Conservation (phyloP, 2,113 vertebrate species). For the Pedetes capensis region DNA sequence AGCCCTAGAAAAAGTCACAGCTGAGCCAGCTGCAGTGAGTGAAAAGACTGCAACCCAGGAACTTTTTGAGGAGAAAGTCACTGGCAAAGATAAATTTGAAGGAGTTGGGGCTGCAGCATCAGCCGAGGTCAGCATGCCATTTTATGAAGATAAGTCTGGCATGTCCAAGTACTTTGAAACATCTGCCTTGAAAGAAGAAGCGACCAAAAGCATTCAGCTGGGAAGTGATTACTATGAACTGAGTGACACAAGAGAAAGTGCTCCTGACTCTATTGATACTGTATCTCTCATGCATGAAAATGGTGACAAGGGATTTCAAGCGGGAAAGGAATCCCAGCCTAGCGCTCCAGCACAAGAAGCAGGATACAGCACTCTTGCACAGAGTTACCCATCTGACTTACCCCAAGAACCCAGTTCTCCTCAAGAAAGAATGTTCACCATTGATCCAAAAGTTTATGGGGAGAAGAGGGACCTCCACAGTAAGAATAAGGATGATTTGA, state of each 20-base stretch:
- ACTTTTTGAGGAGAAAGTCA: conserved; percentile 71
- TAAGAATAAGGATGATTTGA: conserved; percentile 94
- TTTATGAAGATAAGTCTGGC: conserved; percentile 91
- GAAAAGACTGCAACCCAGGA: conserved; percentile 72
- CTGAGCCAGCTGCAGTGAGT: conserved; percentile 30
- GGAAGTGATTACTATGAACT: conserved; percentile 97
- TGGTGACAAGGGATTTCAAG: conserved; percentile 74
- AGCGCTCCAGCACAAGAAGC: conserved; percentile 82
- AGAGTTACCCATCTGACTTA: conserved; percentile 82
- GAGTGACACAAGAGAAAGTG: conserved; percentile 88
- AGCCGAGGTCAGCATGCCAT: conserved; percentile 71
- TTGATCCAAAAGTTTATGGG: conserved; percentile 87
- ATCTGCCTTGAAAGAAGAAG: conserved; percentile 90
- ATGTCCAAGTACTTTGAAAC: conserved; percentile 99
- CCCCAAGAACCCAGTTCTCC: conserved; percentile 83
- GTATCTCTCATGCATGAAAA: conserved; percentile 72
- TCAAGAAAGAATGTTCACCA: conserved; percentile 87
- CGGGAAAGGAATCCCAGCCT: conserved; percentile 68
- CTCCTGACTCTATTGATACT: conserved; percentile 74
- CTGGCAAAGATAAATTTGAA: conserved; percentile 68
- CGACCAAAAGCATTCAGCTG: conserved; percentile 80
- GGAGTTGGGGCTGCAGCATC: conserved; percentile 26
- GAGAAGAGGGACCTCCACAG: conserved; percentile 88
- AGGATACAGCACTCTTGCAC: conserved; percentile 90
- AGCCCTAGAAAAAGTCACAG: conserved; percentile 54